phyloP scores from a whole-genome alignment of 1,140 invertebrate genomes.

The Eciton burchellii region DNA sequence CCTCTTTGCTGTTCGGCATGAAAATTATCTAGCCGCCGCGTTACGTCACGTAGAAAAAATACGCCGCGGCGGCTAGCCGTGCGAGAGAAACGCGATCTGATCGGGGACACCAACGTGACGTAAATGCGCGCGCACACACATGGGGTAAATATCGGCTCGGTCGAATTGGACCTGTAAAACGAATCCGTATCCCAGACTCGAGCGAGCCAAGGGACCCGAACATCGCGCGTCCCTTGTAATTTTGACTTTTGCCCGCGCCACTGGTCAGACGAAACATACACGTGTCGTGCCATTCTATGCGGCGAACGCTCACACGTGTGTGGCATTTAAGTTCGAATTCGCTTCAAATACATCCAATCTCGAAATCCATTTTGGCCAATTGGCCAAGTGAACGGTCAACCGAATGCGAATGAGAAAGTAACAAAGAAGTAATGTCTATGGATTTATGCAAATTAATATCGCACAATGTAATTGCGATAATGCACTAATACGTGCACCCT shows the following conservation, averaged over 20 bases:
- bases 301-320: neutral
- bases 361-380: constrained; percentile 35
- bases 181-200: neutral
- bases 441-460: constrained; percentile 46
- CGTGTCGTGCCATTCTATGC: neutral
- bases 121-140: neutral
- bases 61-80: constrained; percentile 3
- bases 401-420: constrained; percentile 49
- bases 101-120: neutral
- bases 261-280: neutral
- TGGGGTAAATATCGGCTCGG: constrained; percentile 44
- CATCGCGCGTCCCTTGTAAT: constrained; percentile 18
- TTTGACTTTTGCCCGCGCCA: constrained; percentile 1
- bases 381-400: constrained; percentile 10
- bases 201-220: neutral
- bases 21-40: constrained; percentile 46
- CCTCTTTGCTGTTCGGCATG: constrained; percentile 4
- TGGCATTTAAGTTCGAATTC: constrained; percentile 26
- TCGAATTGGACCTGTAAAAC: constrained; percentile 27
- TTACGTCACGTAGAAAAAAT: constrained; percentile 54
- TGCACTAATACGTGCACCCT: neutral
- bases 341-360: constrained; percentile 28
- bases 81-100: constrained; percentile 44
- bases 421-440: constrained; percentile 4
- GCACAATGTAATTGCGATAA: constrained; percentile 33